These are phyloP conservation scores for Parasteatoda lunata DNA, from an alignment of 2,888 invertebrate species.

Conservation along the genomic window DNA sequence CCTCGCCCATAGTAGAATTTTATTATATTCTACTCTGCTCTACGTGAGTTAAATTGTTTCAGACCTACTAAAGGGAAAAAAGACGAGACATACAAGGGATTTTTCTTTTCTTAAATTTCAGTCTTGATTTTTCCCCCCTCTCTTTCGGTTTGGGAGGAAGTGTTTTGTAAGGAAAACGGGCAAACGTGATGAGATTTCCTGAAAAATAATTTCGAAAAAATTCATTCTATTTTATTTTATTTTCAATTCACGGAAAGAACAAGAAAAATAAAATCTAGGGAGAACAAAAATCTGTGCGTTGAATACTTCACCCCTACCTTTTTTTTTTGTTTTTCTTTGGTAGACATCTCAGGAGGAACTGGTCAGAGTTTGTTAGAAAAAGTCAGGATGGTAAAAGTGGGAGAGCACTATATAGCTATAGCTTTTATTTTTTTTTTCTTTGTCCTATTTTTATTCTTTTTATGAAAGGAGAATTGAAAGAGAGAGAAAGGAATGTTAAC, in stretches of 20 bases:
- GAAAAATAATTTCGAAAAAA: slow-evolving; percentile 38
- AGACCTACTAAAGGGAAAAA: slow-evolving; percentile 11
- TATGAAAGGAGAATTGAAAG: not conserved
- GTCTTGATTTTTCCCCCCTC: slow-evolving; percentile 10
- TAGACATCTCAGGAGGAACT: slow-evolving; percentile 18
- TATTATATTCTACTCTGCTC: slow-evolving; percentile 59
- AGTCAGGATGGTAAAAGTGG: not conserved
- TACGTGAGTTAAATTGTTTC: slow-evolving; percentile 64
- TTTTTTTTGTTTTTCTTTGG: no score
- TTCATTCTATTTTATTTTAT: slow-evolving; percentile 10
- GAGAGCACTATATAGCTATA: slow-evolving; percentile 13
- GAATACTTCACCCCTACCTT: not conserved
- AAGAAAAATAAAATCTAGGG: not conserved
- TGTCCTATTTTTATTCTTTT: not conserved
- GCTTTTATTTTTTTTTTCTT: not conserved
- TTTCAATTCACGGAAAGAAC: not conserved
- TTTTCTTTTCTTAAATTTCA: slow-evolving; percentile 10
- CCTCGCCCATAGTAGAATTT: slow-evolving; percentile 33
- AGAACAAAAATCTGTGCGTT: slow-evolving; percentile 28
- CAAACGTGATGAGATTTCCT: slow-evolving; percentile 51
- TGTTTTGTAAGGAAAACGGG: slow-evolving; percentile 46
- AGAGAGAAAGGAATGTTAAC: slow-evolving; percentile 31
- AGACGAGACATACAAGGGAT: not conserved
- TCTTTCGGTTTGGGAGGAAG: slow-evolving; percentile 40
- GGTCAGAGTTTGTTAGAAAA: slow-evolving; percentile 35